Conservation (phyloP, 2,113 vertebrate species). For the Menidia beryllina region DNA sequence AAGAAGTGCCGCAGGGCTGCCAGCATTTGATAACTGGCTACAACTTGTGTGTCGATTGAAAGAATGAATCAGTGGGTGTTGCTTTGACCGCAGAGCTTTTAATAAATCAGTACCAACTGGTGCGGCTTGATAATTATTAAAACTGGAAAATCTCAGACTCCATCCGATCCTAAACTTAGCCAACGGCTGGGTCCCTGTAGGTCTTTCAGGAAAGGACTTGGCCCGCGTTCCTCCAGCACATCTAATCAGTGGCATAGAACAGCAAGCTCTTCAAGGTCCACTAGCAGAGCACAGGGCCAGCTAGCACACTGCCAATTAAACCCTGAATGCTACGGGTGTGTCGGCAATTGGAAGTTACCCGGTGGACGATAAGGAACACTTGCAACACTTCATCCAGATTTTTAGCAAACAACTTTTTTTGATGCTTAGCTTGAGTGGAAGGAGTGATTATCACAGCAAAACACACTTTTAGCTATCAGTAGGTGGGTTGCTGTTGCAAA, state of each 20-base stretch:
- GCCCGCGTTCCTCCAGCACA: conserved; percentile 33
- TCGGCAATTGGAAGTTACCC: conserved; percentile 35
- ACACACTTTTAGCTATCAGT: conserved; percentile 33
- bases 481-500: conserved; percentile 15
- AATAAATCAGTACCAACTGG: conserved; percentile 39
- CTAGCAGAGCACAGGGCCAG: conserved; percentile 62
- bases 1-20: conserved; percentile 10
- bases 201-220: conserved; percentile 59
- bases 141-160: conserved; percentile 25
- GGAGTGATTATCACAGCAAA: conserved; percentile 23
- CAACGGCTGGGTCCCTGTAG: conserved; percentile 49
- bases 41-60: conserved; percentile 35
- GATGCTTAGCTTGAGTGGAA: conserved; percentile 27
- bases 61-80: conserved; percentile 35
- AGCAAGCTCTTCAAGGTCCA: conserved; percentile 66
- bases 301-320: conserved; percentile 62
- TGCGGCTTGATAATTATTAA: conserved; percentile 18
- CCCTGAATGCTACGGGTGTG: conserved; percentile 54
- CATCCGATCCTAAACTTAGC: conserved; percentile 58
- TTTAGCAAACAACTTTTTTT: conserved; percentile 21
- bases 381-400: conserved; percentile 11
- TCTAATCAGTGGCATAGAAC: conserved; percentile 52
- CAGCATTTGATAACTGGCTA: conserved; percentile 46
- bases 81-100: conserved; percentile 21
- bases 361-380: conserved; percentile 35